A percentile compares a stretch with the other conserved stretches of the same genome.
Conservation (phyloP, 2,797 vertebrate species). For the Perodicticus potto region DNA sequence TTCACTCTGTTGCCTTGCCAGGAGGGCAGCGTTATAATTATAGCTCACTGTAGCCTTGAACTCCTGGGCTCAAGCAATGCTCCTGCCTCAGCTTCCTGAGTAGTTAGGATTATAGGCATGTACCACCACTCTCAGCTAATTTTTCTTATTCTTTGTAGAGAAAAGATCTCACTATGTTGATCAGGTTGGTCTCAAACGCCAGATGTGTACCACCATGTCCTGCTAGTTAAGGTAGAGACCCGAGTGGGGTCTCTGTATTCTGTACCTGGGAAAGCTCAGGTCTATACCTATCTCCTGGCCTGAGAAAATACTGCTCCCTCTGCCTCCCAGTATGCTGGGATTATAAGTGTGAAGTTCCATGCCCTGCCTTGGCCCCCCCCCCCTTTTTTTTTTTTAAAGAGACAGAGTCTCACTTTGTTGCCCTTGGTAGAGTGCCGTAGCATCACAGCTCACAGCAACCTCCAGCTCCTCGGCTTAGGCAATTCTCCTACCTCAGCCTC, state of each 20-base stretch:
- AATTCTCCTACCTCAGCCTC: too few species aligned
- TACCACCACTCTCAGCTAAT: not conserved
- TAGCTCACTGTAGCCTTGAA: not conserved
- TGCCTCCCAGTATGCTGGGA: not conserved
- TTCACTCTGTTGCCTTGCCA: not conserved
- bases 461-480: too few species aligned
- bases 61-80: not conserved
- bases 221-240: not conserved
- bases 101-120: not conserved
- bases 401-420: too few species aligned
- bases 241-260: not conserved
- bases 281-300: not conserved
- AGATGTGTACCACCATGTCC: too few species aligned
- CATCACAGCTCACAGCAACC: too few species aligned
- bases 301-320: not conserved
- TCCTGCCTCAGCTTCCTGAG: not conserved
- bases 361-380: not conserved
- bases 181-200: not conserved
- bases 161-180: not conserved
- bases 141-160: not conserved
- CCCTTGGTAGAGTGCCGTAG: too few species aligned
- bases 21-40: not conserved
- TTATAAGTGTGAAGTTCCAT: not conserved
- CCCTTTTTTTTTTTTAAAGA: too few species aligned
- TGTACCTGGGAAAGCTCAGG: not conserved